Conservation (phyloP, 1,140 invertebrate species). For the Sitobion miscanthi region DNA sequence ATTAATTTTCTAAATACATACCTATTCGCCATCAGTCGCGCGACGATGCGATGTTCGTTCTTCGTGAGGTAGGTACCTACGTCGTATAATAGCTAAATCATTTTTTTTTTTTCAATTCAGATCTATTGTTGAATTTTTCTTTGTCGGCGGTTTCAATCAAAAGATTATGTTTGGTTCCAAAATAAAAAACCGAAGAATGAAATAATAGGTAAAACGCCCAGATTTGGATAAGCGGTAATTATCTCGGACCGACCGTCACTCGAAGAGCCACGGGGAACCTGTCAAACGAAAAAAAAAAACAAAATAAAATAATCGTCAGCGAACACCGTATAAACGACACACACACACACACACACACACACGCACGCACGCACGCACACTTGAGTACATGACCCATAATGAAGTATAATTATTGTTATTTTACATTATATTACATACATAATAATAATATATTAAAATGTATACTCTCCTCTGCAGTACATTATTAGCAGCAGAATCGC, state of each 20-base stretch:
- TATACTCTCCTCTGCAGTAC: not conserved
- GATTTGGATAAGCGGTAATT: slow-evolving; percentile 8
- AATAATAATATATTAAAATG: not conserved
- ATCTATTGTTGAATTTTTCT: slow-evolving; percentile 6
- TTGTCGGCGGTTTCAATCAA: slow-evolving; percentile 6
- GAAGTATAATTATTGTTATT: slow-evolving; percentile 3
- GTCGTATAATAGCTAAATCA: not conserved
- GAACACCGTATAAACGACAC: not conserved
- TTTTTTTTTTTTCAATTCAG: not conserved
- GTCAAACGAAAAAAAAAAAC: not conserved
- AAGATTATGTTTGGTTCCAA: not conserved
- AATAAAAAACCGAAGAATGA: not conserved
- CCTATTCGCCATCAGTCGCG: not conserved
- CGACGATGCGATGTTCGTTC: not conserved
- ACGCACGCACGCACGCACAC: not conserved
- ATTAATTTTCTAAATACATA: not conserved
- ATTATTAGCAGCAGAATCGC: not conserved
- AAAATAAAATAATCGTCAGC: not conserved
- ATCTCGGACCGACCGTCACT: slow-evolving; percentile 1
- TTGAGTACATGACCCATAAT: not conserved
- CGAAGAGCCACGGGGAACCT: not conserved
- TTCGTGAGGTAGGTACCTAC: not conserved
- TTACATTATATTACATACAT: not conserved
- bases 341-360: too few relatives aligned
- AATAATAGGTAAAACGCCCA: slow-evolving; percentile 13